A percentile compares a stretch with the other conserved stretches of the same genome.
phyloP scores from a whole-genome alignment of 2,113 vertebrate species.

The Casuarius casuarius region DNA sequence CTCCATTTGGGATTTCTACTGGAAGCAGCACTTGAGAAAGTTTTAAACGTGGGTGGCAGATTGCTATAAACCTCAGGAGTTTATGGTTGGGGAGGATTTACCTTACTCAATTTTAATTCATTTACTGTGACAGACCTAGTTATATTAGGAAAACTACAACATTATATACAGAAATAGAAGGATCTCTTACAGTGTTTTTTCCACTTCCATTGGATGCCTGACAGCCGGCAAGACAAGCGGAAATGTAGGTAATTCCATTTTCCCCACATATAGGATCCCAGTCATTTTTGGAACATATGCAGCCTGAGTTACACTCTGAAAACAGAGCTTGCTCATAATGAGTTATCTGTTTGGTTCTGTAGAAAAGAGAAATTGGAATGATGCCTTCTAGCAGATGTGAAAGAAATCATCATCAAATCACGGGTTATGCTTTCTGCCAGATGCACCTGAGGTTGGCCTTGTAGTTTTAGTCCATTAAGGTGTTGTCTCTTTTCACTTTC shows the following conservation, averaged over 20 bases:
- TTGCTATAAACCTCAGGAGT: background rate
- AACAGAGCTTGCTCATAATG: slow-evolving; percentile 76
- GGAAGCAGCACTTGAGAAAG: background rate
- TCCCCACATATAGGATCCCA: slow-evolving; percentile 94
- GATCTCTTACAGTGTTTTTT: slow-evolving; percentile 80
- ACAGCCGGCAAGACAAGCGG: slow-evolving; percentile 92
- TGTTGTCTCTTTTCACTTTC: background rate
- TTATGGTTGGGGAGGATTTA: background rate
- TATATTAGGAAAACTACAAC: background rate
- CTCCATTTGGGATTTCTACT: background rate
- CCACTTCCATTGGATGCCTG: slow-evolving; percentile 77
- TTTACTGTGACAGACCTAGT: background rate
- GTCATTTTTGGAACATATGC: slow-evolving; percentile 80
- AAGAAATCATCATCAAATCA: background rate
- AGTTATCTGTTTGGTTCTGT: slow-evolving; percentile 74
- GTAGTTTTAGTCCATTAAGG: background rate
- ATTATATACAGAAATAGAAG: background rate
- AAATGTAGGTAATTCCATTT: slow-evolving; percentile 88
- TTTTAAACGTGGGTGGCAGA: background rate
- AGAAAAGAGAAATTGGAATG: background rate
- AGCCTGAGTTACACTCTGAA: slow-evolving; percentile 87
- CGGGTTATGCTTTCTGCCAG: background rate
- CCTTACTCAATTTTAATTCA: background rate
- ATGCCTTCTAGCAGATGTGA: background rate
- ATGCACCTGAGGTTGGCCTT: rapidly evolving